Conservation (phyloP, 2,113 vertebrate species). For the Prolemur simus region DNA sequence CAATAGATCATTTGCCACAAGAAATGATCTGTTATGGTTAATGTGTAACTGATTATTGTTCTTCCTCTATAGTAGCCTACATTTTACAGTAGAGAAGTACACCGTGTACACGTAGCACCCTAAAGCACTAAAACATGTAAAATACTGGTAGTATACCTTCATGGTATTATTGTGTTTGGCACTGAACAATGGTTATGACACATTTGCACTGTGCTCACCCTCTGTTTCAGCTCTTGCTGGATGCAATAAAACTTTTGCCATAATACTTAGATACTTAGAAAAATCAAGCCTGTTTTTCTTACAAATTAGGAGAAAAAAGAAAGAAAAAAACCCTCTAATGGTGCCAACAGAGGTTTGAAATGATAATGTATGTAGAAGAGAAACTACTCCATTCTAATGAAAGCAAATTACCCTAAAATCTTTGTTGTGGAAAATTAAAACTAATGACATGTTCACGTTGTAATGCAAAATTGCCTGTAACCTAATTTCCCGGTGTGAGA, state of each 20-base stretch:
- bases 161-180: neutral
- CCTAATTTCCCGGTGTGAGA: constrained; percentile 59
- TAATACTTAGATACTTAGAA: constrained; percentile 2
- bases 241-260: neutral
- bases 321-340: neutral
- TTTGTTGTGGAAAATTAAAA: constrained; percentile 78
- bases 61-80: constrained; percentile 28
- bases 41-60: constrained; percentile 65
- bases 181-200: neutral
- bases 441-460: constrained; percentile 61
- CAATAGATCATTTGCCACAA: constrained; percentile 50
- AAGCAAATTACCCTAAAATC: constrained; percentile 73
- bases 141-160: neutral
- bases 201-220: neutral
- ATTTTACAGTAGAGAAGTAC: constrained; percentile 57
- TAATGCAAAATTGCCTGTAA: constrained; percentile 58
- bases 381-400: constrained; percentile 46
- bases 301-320: neutral
- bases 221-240: neutral
- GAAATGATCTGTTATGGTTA: constrained; percentile 60
- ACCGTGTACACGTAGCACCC: neutral
- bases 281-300: constrained; percentile 31
- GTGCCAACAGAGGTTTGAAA: constrained; percentile 5
- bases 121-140: constrained; percentile 6
- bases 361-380: constrained; percentile 7